Base-by-base conservation (phyloP, 2,113 vertebrate species). In the Monopterus albus region DNA sequence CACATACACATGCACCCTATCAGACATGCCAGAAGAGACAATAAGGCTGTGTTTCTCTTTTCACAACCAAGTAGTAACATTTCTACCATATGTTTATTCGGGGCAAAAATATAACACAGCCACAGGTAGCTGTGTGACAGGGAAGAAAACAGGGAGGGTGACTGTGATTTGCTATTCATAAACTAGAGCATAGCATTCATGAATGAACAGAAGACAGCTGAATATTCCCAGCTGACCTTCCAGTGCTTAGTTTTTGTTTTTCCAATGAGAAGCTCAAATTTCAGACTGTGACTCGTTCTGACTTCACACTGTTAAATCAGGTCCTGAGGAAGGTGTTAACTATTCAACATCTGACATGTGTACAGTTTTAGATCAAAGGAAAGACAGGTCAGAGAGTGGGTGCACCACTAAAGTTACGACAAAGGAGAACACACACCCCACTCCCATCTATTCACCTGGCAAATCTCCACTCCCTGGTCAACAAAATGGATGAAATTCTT, bases 41-140 rank as follows among this genome's bases (percentile, higher is more conserved):
- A 82, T 71, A 53, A 57, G 70, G 42, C 45, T 29, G 78, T 57
- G 57, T 78, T 88, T 72, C 68, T 72, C 50, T 80, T 83, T 78
- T 69, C 43, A 56, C 68, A 36, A 74, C 18, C 14, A 9, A 68
- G 60, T 59, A 57, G 65, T 71, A 74, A 75, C 59, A 70, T 60
- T 63, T 67, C 39, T 38, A 33, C 79, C 78, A 62, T 72, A 70
- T 78, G 76, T 46, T 75, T 69, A 70, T 43, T 51, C 8, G 2
- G 15, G 65, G 13, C 9, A 10, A 3, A 62, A 63, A 60, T n/a
- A 55, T 29, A 67, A 28, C 10, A 2, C 47, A 47, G 83, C 66
- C 45, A 79, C 71, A 82, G 79, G 81, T 79, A 71, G 56, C 40
- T 45, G 55, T 35, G 21, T 23, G 56, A 26, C 43, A 67, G 23